A percentile compares a stretch with the other conserved stretches of the same genome.
phyloP scores from a whole-genome alignment of 2,797 vertebrate species.

The Liparis tanakae region DNA sequence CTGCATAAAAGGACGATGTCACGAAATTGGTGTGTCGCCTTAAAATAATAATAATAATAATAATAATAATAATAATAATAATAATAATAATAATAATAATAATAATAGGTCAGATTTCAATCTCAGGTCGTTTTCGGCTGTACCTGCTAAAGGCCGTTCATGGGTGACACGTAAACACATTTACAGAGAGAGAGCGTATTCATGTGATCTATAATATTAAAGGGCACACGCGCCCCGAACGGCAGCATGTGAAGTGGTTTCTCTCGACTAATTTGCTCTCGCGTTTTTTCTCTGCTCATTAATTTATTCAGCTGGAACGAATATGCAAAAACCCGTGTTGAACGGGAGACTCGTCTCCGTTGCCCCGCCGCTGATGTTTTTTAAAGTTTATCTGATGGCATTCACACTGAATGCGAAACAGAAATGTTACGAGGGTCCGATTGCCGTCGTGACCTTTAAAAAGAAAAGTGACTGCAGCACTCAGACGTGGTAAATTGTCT shows the following conservation, averaged over 20 bases:
- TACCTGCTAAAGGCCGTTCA: neutral
- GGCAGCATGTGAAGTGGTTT: neutral
- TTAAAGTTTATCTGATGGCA: neutral
- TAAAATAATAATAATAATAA: neutral
- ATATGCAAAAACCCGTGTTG: neutral
- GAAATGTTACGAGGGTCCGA: neutral
- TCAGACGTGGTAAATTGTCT: constrained; percentile 1
- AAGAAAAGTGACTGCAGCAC: neutral
- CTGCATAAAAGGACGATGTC: too few species aligned
- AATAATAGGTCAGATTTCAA: neutral
- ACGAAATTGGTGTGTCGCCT: neutral
- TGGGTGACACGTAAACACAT: neutral
- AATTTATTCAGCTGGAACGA: constrained; percentile 1
- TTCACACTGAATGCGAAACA: neutral
- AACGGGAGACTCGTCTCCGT: neutral
- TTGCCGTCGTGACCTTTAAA: neutral
- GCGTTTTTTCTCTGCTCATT: neutral
- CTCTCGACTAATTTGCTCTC: neutral
- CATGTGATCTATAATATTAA: neutral
- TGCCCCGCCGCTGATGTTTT: neutral
- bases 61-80: constrained; percentile 1
- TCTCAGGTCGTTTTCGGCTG: neutral
- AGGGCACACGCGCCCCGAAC: neutral
- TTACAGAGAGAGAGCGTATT: neutral
- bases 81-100: constrained; percentile 4